Evolutionary conservation across 2,888 invertebrate genomes (phyloP).

Genomic region (Philopedon plagiatum): DNA sequence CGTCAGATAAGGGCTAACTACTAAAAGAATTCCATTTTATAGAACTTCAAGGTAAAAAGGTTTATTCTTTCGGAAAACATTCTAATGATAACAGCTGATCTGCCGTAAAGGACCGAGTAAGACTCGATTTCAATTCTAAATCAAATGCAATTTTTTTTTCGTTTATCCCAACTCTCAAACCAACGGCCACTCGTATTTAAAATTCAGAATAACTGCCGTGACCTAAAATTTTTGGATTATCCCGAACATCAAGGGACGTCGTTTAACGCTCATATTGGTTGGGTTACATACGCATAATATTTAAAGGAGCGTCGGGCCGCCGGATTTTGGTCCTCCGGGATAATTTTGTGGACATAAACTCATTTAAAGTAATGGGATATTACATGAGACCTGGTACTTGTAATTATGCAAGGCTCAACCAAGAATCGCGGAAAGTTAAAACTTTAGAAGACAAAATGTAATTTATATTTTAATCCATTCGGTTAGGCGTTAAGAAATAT

Average conservation of each 20-base stretch:
- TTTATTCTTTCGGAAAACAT: no score
- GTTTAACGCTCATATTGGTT: conserved; percentile 12
- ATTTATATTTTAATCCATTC: background rate
- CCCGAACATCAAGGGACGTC: conserved; percentile 12
- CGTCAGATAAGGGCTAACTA: no score
- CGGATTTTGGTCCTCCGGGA: background rate
- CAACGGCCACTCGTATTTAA: no score
- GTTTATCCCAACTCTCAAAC: no score
- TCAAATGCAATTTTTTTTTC: no score
- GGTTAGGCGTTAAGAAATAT: background rate
- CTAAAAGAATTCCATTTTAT: no score
- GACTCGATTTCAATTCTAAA: no score
- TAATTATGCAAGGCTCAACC: background rate
- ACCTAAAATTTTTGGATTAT: conserved; percentile 15
- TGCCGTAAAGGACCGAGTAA: no score
- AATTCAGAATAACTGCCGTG: conserved; percentile 2
- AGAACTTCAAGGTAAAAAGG: no score
- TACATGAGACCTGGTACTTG: background rate
- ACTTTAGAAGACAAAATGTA: background rate
- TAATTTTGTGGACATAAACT: conserved; percentile 4
- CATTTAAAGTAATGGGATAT: conserved; percentile 12
- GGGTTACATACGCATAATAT: conserved; percentile 8
- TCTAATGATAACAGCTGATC: no score
- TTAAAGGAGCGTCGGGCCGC: background rate
- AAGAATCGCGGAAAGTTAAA: no score